Percentiles rank a stretch among this genome's conserved stretches.
Evolutionary conservation across 2,797 vertebrate genomes (phyloP).

Genomic region (Telmatherina bonti): DNA sequence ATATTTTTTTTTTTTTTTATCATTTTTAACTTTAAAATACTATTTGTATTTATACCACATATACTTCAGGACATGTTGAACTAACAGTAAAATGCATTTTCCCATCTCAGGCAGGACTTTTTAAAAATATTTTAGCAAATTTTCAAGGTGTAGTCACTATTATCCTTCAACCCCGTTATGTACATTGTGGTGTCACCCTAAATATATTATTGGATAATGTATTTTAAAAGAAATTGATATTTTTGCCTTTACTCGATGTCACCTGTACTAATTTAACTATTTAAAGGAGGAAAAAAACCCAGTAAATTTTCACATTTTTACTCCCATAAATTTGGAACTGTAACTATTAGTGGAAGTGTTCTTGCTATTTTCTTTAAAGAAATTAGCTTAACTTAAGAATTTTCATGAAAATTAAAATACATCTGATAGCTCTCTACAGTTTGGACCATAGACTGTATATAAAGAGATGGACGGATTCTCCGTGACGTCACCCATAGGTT

Average conservation of each 20-base stretch:
- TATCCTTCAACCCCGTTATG: slow-evolving; percentile 1
- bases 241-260: not conserved
- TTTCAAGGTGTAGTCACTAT: slow-evolving; percentile 1
- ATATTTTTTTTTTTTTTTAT: not conserved
- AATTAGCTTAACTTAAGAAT: too few species aligned
- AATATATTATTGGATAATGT: not conserved
- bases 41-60: too few species aligned
- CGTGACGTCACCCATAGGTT: too few species aligned
- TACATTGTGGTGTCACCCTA: not conserved
- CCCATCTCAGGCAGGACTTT: not conserved
- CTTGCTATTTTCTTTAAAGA: too few species aligned
- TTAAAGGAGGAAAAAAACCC: not conserved
- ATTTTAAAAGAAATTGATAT: not conserved
- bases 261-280: not conserved
- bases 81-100: slow-evolving; percentile 4
- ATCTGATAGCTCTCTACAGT: too few species aligned
- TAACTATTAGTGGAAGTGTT: too few species aligned
- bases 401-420: too few species aligned
- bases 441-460: too few species aligned
- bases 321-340: too few species aligned
- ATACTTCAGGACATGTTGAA: too few species aligned
- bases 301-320: too few species aligned
- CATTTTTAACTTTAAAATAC: not conserved
- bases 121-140: not conserved
- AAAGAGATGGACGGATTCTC: too few species aligned